Base-by-base conservation (phyloP, 1,140 invertebrate genomes). In the Aphelenchoides fujianensis region DNA sequence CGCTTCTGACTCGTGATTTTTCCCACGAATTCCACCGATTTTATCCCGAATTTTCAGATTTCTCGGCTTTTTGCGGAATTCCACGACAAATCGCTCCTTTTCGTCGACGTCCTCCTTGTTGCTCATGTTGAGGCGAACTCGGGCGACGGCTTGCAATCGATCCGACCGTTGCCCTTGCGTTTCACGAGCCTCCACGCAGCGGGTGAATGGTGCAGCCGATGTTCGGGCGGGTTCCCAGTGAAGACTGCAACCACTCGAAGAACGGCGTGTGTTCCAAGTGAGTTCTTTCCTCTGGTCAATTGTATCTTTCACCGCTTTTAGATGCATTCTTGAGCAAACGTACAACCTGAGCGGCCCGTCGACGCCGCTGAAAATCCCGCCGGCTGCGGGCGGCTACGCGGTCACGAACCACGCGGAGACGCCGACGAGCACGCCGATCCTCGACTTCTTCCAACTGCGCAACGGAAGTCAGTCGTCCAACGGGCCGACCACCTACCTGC, bases 171-270 rank as follows among this genome's bases (percentile, higher is more conserved):
- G n/a, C n/a, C n/a, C n/a, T n/a, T n/a, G n/a, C n/a, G n/a, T n/a
- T n/a, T n/a, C n/a, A n/a, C n/a, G n/a, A n/a, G n/a, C n/a, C n/a
- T n/a, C n/a, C n/a, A n/a, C n/a, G n/a, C n/a, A n/a, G n/a, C n/a
- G n/a, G n/a, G n/a, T n/a, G n/a, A n/a, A 48, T 48, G 41, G 41
- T 48, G 12, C 41, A 48, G 59, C 59, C n/a, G 36, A 67, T 67
- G 64, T 67, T 67, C 28, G 31, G 57, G 19, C 28, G 71, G 28
- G 70, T 71, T 61, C 69, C 70, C 9, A 72, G 69, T 7, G 30
- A 68, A n/a, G 72, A 73, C 27, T 73, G 72, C 30, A 71, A 73
- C 62, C 72, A 73, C 34, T 77, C 72, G 2, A 76, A 35, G 48
- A 73, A 31, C 53, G 72, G 72, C 16, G 61, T 73, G 19, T 73